Evolutionary conservation across 2,113 vertebrate species (phyloP), one percentile per base, ranked within the genome.

Genomic region (Helogale parvula): DNA sequence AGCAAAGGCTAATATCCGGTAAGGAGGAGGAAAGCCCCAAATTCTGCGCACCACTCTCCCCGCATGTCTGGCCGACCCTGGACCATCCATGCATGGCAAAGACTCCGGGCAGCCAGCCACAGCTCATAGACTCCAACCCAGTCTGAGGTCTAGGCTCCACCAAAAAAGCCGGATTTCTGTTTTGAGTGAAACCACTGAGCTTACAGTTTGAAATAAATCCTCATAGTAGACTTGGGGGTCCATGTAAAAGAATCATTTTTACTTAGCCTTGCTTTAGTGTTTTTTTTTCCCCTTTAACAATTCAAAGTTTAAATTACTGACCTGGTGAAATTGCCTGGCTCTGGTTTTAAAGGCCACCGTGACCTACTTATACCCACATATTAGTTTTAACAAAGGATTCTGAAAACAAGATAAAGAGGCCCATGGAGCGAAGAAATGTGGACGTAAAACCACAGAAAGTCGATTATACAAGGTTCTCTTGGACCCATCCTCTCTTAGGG

Each of bases 201-300:
- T 88, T 85, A 52, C 19, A 54, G 25, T 14, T 84, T 35, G 33
- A 71, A 50, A 68, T 38, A 69, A 65, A 81, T 25, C 47, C 63
- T 60, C 6, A n/a, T 7, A 15, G 6, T 3, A 11, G 35, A 33
- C 1, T 54, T 81, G 52, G 52, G 52, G 52, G 52, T 98, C 98
- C 97, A 95, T 96, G 92, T 98, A 98, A 98, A 99, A 97, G 98
- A 98, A 98, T 98, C 90, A 41, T 97, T 97, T 98, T 90, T 89
- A 97, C 85, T 90, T 94, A 52, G 95, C 87, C 76, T 84, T 69
- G 35, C 80, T 93, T 97, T 96, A 33, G 25, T 65, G 54, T 6
- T 7, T 50, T 66, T 92, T 63, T 97, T 96, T 94, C 95, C 29
- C 25, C 21, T 16, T 87, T 95, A 94, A 98, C 97, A 97, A 98